Evolutionary conservation across 2,797 vertebrate genomes (phyloP).

Genomic region (Serranus cabrilla): DNA sequence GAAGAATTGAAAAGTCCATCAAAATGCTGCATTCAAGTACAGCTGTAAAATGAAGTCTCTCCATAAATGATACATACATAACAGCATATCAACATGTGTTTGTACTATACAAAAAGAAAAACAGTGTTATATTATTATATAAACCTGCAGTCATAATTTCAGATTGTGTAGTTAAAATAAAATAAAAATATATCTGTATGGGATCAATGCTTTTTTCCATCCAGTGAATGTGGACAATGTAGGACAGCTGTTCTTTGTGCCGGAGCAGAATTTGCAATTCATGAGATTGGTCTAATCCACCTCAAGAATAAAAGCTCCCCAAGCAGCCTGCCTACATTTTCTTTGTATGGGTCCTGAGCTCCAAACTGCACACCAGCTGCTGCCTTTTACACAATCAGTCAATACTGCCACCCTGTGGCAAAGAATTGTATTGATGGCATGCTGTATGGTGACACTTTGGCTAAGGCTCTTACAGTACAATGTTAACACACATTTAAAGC

Average conservation of each 20-base stretch:
- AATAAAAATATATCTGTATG: not conserved
- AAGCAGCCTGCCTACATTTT: slow-evolving; percentile 22
- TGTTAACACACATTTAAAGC: not conserved
- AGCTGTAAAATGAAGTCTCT: not conserved
- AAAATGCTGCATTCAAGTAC: not conserved
- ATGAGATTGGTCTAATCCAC: slow-evolving; percentile 53
- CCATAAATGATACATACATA: not conserved
- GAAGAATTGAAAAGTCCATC: too few relatives aligned
- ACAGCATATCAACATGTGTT: not conserved
- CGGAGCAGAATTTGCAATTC: slow-evolving; percentile 65
- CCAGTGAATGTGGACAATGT: slow-evolving; percentile 21
- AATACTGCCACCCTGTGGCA: slow-evolving; percentile 60
- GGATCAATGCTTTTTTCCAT: not conserved
- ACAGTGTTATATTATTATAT: too few relatives aligned
- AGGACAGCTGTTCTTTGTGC: slow-evolving; percentile 55
- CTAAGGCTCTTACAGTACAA: not conserved
- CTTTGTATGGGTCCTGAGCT: slow-evolving; percentile 30
- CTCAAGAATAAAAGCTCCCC: slow-evolving; percentile 46
- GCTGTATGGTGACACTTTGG: not conserved
- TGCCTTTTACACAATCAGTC: slow-evolving; percentile 36
- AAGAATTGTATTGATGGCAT: slow-evolving; percentile 37
- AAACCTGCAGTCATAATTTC: not conserved
- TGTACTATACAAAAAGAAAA: not conserved
- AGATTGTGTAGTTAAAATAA: not conserved
- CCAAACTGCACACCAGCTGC: slow-evolving; percentile 27